Percentiles rank a stretch among this genome's conserved stretches.
These are phyloP conservation scores for Aricia artaxerxes DNA, from an alignment of 2,888 invertebrate genomes.

Conservation along the genomic window DNA sequence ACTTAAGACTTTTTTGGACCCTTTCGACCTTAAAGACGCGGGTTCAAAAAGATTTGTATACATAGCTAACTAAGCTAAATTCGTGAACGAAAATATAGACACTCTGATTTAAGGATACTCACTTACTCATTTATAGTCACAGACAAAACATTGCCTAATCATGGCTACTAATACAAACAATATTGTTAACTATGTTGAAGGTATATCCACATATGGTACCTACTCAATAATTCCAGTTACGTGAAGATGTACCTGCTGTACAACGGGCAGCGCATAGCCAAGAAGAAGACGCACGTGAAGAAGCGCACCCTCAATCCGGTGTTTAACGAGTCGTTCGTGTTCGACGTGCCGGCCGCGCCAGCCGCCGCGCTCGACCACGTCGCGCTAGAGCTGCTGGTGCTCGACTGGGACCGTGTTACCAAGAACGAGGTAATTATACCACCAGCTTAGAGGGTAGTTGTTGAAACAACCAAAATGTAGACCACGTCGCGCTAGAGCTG, in stretches of 20 bases:
- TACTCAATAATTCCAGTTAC: conserved; percentile 58
- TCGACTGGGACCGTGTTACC: conserved; percentile 99
- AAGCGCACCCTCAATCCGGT: conserved; percentile 98
- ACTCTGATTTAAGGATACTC: too few relatives aligned
- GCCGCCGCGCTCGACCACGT: conserved; percentile 89
- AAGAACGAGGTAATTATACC: conserved; percentile 92
- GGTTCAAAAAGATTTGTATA: too few relatives aligned
- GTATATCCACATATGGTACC: too few relatives aligned
- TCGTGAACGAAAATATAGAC: too few relatives aligned
- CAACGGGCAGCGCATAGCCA: conserved; percentile 98
- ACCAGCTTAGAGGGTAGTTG: background rate
- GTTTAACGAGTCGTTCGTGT: conserved; percentile 99
- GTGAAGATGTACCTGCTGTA: conserved; percentile 98
- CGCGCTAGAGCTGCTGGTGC: conserved; percentile 91
- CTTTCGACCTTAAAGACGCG: too few relatives aligned
- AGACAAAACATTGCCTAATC: too few relatives aligned
- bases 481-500: conserved; percentile 85
- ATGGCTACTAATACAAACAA: too few relatives aligned
- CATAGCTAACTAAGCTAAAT: too few relatives aligned
- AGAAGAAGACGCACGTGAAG: conserved; percentile 99
- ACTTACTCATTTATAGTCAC: too few relatives aligned
- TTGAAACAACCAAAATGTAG: background rate
- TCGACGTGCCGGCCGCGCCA: conserved; percentile 92
- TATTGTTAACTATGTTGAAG: too few relatives aligned
- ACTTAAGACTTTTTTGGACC: too few relatives aligned